A percentile compares a stretch with the other conserved stretches of the same genome.
phyloP scores from a whole-genome alignment of 2,888 invertebrate genomes.

The Sarcophaga rosellei region DNA sequence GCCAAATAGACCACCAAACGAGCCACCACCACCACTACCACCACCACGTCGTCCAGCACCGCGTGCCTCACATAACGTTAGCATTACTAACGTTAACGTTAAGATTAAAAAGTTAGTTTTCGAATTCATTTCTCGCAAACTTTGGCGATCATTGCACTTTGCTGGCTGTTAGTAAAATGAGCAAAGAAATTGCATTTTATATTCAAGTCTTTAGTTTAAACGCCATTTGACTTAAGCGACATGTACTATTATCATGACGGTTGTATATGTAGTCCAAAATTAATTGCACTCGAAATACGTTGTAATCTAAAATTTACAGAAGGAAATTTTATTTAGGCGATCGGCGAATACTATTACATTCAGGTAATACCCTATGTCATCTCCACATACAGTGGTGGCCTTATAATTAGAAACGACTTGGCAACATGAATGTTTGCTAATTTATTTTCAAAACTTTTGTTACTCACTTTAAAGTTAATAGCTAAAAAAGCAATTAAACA shows the following conservation, averaged over 20 bases:
- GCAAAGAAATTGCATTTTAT: slow-evolving; percentile 39
- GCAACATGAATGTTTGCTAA: no score
- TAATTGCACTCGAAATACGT: slow-evolving; percentile 59
- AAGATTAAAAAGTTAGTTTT: slow-evolving; percentile 39
- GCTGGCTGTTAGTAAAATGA: slow-evolving; percentile 62
- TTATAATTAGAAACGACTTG: no score
- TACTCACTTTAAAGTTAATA: no score
- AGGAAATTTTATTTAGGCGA: slow-evolving; percentile 28
- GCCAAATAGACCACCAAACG: slow-evolving; percentile 77
- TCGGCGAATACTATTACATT: neutral
- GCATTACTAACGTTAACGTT: slow-evolving; percentile 27
- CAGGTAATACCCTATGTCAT: slow-evolving; percentile 5
- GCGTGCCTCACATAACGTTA: slow-evolving; percentile 71
- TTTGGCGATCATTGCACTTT: slow-evolving; percentile 64
- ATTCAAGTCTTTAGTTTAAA: slow-evolving; percentile 35
- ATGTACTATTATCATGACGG: neutral
- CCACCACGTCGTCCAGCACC: slow-evolving; percentile 74
- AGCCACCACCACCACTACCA: slow-evolving; percentile 70
- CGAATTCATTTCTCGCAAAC: slow-evolving; percentile 35
- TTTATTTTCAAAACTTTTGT: no score
- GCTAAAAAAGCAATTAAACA: no score
- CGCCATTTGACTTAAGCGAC: slow-evolving; percentile 60
- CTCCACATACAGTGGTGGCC: no score
- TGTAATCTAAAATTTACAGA: slow-evolving; percentile 45
- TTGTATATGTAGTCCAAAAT: neutral